Base-by-base conservation (phyloP, 2,113 vertebrate genomes). In the Acrocephalus kingi region DNA sequence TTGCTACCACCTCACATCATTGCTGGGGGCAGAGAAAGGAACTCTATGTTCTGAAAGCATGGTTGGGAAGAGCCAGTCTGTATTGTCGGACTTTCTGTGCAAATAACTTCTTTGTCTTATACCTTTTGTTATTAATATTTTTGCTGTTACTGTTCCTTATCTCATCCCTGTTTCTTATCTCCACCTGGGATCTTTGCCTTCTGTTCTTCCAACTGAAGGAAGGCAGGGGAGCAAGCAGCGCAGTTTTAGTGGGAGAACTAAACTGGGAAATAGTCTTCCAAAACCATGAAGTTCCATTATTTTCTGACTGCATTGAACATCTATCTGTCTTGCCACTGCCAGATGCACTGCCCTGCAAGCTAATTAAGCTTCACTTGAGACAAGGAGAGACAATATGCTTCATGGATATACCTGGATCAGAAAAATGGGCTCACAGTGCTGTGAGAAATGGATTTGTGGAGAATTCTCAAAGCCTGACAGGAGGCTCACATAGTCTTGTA, bases 81-180 rank as follows among this genome's bases (percentile, higher is more conserved):
- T 49, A 31, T 37, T 31, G 49, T 22, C 0, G 1, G 35, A 58
- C 20, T 58, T 56, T 49, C 31, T 0, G 0, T 56, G 43, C 17
- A 88, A 64, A 43, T 43, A 15, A 35, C 30, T 48, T 62, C n/a
- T 78, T 52, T 61, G 46, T 61, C 33, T 46, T 87, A 37, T 9
- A 54, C 15, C 22, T 69, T 62, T 46, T 39, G 7, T 62, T 62
- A 62, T 54, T 54, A 78, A 54, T 87, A 69, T 45, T 62, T 39
- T 54, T 87, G 74, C n/a, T 71, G 39, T 69, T 87, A 33, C n/a
- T 39, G 20, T 71, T 69, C 23, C 27, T 54, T 54, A 62, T 62
- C 39, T 46, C 64, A 39, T 54, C 61, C 55, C 64, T 54, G 15
- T 69, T 78, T 39, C 46, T 78, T 87, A 54, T 46, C 48, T 87